phyloP scores from a whole-genome alignment of 2,888 invertebrate genomes.

The Caenorhabditis becei region DNA sequence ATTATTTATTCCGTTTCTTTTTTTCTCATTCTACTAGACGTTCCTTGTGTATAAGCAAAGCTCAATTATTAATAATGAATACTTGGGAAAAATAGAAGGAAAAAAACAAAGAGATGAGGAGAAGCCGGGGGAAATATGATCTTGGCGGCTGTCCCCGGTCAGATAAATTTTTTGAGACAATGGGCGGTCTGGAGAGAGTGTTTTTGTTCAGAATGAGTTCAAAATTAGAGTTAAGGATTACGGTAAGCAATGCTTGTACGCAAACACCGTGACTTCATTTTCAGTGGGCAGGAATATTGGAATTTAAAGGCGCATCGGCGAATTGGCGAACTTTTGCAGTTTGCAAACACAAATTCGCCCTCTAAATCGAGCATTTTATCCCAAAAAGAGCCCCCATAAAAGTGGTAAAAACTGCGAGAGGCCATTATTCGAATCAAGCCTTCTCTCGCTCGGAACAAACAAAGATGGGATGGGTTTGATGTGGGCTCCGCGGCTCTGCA shows the following conservation, averaged over 20 bases:
- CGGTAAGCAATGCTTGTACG: no score
- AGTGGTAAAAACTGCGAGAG: neutral
- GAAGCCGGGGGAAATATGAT: constrained; percentile 43
- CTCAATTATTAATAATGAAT: constrained; percentile 6
- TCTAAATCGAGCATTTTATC: constrained; percentile 29
- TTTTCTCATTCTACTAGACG: neutral
- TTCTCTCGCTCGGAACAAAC: constrained; percentile 21
- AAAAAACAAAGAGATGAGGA: neutral
- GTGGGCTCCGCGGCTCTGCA: constrained; percentile 42
- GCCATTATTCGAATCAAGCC: constrained; percentile 48
- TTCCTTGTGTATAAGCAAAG: neutral
- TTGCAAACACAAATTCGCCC: no score
- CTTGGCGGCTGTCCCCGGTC: constrained; percentile 36
- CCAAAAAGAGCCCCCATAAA: neutral
- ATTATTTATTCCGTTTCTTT: constrained; percentile 1
- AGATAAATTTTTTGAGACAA: constrained; percentile 19
- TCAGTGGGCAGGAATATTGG: no score
- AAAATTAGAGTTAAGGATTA: no score
- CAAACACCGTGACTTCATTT: no score
- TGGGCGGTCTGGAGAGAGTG: constrained; percentile 29
- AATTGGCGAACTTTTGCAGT: no score
- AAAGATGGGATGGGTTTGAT: constrained; percentile 43
- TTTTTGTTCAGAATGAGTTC: no score
- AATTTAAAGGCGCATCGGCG: no score
- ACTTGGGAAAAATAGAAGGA: neutral